These are phyloP conservation scores for Brachystomella parvula DNA, from an alignment of 1,140 invertebrate genomes.

Conservation along the genomic window DNA sequence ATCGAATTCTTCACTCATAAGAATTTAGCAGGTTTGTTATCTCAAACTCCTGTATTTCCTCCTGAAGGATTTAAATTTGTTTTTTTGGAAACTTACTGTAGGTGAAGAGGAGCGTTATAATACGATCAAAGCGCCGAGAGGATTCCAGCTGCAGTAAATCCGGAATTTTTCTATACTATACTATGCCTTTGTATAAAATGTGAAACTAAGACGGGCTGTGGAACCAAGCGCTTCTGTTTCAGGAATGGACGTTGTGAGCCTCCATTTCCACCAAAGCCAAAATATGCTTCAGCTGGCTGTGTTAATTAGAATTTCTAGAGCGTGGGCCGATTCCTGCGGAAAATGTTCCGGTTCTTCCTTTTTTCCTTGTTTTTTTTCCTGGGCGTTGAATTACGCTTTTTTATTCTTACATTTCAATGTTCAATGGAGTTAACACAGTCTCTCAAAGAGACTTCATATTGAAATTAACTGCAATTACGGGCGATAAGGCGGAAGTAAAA, in stretches of 20 bases:
- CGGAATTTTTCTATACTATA: conserved; percentile 25
- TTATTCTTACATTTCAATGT: conserved; percentile 18
- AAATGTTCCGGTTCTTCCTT: conserved; percentile 26
- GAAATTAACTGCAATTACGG: conserved; percentile 17
- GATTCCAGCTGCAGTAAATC: conserved; percentile 31
- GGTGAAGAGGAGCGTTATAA: conserved; percentile 24
- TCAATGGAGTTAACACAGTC: conserved; percentile 19
- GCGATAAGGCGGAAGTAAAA: conserved; percentile 16
- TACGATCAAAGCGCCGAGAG: conserved; percentile 25
- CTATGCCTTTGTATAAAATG: conserved; percentile 34
- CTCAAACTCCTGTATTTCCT: background rate
- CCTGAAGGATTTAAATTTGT: background rate
- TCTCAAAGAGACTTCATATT: conserved; percentile 30
- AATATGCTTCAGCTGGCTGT: conserved; percentile 33
- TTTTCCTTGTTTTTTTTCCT: conserved; percentile 5
- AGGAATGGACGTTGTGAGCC: conserved; percentile 28
- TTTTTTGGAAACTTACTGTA: conserved; percentile 3
- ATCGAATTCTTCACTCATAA: conserved; percentile 30
- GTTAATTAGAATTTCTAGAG: conserved; percentile 25
- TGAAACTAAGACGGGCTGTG: conserved; percentile 32
- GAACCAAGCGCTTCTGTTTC: conserved; percentile 32
- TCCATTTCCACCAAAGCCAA: conserved; percentile 26
- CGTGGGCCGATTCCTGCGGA: conserved; percentile 29
- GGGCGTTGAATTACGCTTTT: background rate
- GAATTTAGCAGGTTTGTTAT: conserved; percentile 32